These are phyloP conservation scores for Lissocephala sabroskyi DNA, from an alignment of 2,888 invertebrate genomes.

Conservation along the genomic window DNA sequence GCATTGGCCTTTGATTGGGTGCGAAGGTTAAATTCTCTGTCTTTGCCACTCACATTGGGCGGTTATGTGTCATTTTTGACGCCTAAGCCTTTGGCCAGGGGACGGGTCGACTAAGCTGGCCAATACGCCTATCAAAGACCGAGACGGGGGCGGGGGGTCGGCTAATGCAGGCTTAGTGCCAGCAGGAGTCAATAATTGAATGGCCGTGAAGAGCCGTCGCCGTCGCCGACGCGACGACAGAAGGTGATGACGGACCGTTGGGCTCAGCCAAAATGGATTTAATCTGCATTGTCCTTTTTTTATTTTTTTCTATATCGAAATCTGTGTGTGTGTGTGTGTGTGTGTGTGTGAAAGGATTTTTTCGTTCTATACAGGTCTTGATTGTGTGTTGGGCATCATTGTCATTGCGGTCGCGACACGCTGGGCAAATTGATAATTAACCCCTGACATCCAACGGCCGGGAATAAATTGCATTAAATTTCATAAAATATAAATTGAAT, in stretches of 20 bases:
- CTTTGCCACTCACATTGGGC: too few relatives aligned
- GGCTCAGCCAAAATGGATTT: slow-evolving; percentile 37
- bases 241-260: too few relatives aligned
- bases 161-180: slow-evolving; percentile 64
- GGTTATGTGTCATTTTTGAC: too few relatives aligned
- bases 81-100: too few relatives aligned
- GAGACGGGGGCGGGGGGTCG: too few relatives aligned
- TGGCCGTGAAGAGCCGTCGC: too few relatives aligned
- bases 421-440: slow-evolving; percentile 63
- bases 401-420: slow-evolving; percentile 64
- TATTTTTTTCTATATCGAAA: too few relatives aligned
- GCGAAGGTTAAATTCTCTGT: too few relatives aligned
- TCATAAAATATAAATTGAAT: not conserved
- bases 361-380: slow-evolving; percentile 18
- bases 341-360: not conserved
- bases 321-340: not conserved
- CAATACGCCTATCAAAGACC: too few relatives aligned
- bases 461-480: not conserved
- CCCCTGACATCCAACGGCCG: slow-evolving; percentile 15
- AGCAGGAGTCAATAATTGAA: slow-evolving; percentile 66
- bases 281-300: slow-evolving; percentile 36
- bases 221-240: too few relatives aligned
- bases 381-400: slow-evolving; percentile 67
- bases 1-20: too few relatives aligned
- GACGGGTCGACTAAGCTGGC: too few relatives aligned